Evolutionary conservation across 2,888 invertebrate genomes (phyloP).

Genomic region (Tanytarsus gracilentus): DNA sequence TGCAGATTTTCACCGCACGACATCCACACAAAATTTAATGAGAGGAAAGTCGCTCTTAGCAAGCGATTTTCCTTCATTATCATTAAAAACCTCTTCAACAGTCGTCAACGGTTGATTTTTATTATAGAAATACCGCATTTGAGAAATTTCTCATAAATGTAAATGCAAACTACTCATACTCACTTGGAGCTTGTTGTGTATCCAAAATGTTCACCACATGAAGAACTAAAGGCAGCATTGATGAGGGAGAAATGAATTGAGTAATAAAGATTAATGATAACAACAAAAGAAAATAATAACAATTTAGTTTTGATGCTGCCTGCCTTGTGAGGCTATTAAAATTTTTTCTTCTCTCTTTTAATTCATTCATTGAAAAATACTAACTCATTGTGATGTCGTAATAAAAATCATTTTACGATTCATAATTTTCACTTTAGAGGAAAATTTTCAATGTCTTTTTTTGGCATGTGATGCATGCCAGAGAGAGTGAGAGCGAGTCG

Average conservation of each 20-base stretch:
- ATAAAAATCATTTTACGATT: too few relatives aligned
- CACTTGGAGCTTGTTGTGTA: background rate
- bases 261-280: slow-evolving; percentile 14
- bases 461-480: too few relatives aligned
- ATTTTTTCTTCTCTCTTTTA: too few relatives aligned
- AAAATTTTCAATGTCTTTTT: too few relatives aligned
- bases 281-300: background rate
- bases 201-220: background rate
- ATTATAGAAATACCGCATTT: background rate
- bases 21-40: too few relatives aligned
- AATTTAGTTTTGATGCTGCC: background rate
- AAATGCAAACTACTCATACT: background rate
- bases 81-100: background rate
- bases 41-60: too few relatives aligned
- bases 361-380: too few relatives aligned
- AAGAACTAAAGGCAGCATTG: background rate
- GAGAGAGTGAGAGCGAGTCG: too few relatives aligned
- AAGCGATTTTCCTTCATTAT: background rate
- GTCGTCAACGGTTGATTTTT: background rate
- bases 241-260: background rate
- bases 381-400: too few relatives aligned
- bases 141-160: background rate
- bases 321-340: background rate
- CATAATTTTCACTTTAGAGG: too few relatives aligned
- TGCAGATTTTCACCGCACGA: too few relatives aligned